A percentile compares a stretch with the other conserved stretches of the same genome.
Conservation (phyloP, 2,797 vertebrate genomes). For the Dendrocincla tyrannina region DNA sequence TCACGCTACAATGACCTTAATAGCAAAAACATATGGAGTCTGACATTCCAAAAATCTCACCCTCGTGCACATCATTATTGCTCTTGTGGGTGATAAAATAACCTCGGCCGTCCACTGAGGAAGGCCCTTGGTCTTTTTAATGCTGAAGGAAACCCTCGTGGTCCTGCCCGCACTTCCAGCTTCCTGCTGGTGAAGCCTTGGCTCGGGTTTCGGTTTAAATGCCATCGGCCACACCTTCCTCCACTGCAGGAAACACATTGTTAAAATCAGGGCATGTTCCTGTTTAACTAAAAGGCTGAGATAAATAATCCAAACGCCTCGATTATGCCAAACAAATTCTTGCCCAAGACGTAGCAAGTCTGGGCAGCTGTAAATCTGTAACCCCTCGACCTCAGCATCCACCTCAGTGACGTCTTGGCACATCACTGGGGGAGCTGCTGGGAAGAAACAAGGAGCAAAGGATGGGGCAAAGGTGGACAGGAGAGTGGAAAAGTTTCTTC, state of each 20-base stretch:
- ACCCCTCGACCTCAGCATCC: not conserved
- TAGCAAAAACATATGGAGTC: accelerated
- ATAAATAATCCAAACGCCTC: conserved; percentile 71
- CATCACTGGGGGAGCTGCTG: not conserved
- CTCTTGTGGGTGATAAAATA: not conserved
- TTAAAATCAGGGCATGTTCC: conserved; percentile 75
- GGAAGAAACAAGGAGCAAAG: not conserved
- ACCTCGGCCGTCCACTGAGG: not conserved
- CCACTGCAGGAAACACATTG: conserved; percentile 64
- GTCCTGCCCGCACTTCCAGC: not conserved
- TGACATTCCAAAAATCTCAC: not conserved
- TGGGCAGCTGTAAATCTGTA: not conserved
- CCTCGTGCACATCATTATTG: accelerated
- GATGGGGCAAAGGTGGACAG: not conserved
- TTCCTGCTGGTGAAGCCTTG: conserved; percentile 33
- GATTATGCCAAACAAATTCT: conserved; percentile 63
- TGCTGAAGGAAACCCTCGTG: not conserved
- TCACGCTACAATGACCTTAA: not conserved
- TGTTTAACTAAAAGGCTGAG: conserved; percentile 69
- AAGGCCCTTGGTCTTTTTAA: not conserved
- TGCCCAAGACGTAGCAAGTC: conserved; percentile 37
- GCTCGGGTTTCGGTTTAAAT: conserved; percentile 40
- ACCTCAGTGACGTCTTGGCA: not conserved
- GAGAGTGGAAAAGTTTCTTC: not conserved
- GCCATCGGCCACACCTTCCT: conserved; percentile 65